Evolutionary conservation across 1,140 invertebrate species (phyloP), one percentile per base, ranked within the genome.

Genomic region (Cataglyphis hispanica): DNA sequence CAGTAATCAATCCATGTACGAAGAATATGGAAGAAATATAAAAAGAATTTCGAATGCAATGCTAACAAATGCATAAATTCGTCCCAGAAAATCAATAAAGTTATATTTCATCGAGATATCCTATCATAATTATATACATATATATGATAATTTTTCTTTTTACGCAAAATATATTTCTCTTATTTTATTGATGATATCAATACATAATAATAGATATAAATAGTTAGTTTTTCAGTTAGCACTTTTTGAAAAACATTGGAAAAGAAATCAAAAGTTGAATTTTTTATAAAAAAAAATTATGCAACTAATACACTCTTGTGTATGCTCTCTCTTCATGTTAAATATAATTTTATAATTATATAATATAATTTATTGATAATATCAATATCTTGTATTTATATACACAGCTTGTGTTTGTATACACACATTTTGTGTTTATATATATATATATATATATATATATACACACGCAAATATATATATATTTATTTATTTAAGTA

Each of bases 1-100:
- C 25, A 53, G 2, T 58, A 74, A 89, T 34, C 40, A 60, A 0
- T 58, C 61, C 50, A 67, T 76, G 70, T 60, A 27, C 11, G 75
- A 88, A 86, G 64, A 77, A 60, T 85, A 80, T 53, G 80, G 5
- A 69, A 50, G 16, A 72, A 75, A 70, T 77, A 84, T 60, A 22
- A 31, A 58, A 25, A 27, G 67, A 77, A 75, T 66, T 53, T 74
- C 70, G 46, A 74, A 61, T 43, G 19, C 22, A 3, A n/a, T 16
- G 16, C n/a, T 43, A 43, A 2, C 0, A 10, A 25, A 10, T 16
- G n/a, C 6, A 43, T 13, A 74, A 50, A 50, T 50, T 50, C 40
- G 7, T 43, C 3, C 43, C 3, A 46, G 11, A 16, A 46, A 11
- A 10, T 43, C 40, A 43, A 16, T 46, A 46, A 46, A 46, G 13